Evolutionary conservation across 2,113 vertebrate species (phyloP).

Genomic region (Elephas maximus): DNA sequence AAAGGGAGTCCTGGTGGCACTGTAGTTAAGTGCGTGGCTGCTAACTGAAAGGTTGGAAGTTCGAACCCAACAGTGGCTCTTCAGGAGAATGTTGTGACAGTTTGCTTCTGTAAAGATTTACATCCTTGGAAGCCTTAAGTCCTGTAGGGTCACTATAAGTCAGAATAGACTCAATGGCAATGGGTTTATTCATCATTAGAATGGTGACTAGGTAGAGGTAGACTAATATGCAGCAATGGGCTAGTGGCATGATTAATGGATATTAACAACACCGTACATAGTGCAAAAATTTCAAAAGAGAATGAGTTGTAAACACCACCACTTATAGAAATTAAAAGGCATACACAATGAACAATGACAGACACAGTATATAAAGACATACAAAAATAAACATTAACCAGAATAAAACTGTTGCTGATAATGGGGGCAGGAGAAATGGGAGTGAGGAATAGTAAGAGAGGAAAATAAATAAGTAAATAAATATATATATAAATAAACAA

Average conservation of each 20-base stretch:
- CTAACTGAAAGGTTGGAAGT: too few species aligned
- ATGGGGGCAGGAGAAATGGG: not conserved
- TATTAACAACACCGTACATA: rapidly evolving
- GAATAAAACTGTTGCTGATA: not conserved
- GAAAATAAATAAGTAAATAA: not conserved
- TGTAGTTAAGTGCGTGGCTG: too few species aligned
- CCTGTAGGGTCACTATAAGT: too few species aligned
- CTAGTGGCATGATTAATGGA: rapidly evolving
- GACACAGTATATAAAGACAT: rapidly evolving
- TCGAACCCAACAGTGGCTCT: too few species aligned
- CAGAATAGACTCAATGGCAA: too few species aligned
- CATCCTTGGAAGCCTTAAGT: too few species aligned
- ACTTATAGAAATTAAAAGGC: not conserved
- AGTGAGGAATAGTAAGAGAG: not conserved
- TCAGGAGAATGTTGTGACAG: too few species aligned
- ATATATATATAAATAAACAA: not conserved
- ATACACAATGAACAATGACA: too few species aligned
- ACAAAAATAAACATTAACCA: not conserved
- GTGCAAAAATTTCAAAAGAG: not conserved
- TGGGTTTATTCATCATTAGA: not conserved
- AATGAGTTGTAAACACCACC: not conserved
- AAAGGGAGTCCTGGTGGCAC: too few species aligned
- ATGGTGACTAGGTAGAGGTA: not conserved
- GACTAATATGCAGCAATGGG: rapidly evolving
- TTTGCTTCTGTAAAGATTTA: too few species aligned